These are phyloP conservation scores for Pomacea maculata DNA, from an alignment of 1,140 invertebrate genomes.

Conservation along the genomic window DNA sequence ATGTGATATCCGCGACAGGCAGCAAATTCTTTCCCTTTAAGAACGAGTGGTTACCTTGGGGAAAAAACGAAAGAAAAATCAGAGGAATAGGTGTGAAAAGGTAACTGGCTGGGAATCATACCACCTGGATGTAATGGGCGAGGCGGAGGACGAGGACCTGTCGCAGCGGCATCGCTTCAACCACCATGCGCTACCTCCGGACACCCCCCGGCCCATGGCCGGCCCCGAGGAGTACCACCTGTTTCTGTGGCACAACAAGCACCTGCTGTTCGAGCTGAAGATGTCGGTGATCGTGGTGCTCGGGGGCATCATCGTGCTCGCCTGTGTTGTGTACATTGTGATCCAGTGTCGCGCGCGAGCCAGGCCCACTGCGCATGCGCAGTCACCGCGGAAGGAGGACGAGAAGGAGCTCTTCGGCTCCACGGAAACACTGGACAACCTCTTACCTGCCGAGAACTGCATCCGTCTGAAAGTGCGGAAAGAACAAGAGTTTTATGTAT, in stretches of 20 bases:
- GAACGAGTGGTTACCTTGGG: no score
- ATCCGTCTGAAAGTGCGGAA: slow-evolving; percentile 29
- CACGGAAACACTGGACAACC: slow-evolving; percentile 31
- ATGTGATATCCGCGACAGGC: no score
- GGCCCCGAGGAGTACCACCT: slow-evolving; percentile 35
- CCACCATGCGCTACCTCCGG: slow-evolving; percentile 14
- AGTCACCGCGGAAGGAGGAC: slow-evolving; percentile 15
- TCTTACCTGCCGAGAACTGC: slow-evolving; percentile 27
- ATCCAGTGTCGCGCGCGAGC: slow-evolving; percentile 30
- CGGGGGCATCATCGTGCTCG: slow-evolving; percentile 35
- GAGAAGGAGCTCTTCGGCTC: slow-evolving; percentile 27
- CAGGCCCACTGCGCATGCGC: background rate
- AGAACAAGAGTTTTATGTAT: slow-evolving; percentile 35
- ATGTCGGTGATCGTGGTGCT: slow-evolving; percentile 39
- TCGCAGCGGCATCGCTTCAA: background rate
- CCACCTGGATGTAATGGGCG: no score
- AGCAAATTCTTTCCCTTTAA: no score
- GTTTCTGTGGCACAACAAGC: slow-evolving; percentile 34
- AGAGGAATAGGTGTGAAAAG: no score
- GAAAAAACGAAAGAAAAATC: no score
- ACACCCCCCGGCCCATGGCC: slow-evolving; percentile 1
- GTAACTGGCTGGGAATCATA: no score
- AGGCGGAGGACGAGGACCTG: no score
- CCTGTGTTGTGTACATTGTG: slow-evolving; percentile 39
- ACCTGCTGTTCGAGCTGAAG: slow-evolving; percentile 44